These are phyloP conservation scores for Drosophila pandora DNA, from an alignment of 1,140 invertebrate genomes.

Conservation along the genomic window DNA sequence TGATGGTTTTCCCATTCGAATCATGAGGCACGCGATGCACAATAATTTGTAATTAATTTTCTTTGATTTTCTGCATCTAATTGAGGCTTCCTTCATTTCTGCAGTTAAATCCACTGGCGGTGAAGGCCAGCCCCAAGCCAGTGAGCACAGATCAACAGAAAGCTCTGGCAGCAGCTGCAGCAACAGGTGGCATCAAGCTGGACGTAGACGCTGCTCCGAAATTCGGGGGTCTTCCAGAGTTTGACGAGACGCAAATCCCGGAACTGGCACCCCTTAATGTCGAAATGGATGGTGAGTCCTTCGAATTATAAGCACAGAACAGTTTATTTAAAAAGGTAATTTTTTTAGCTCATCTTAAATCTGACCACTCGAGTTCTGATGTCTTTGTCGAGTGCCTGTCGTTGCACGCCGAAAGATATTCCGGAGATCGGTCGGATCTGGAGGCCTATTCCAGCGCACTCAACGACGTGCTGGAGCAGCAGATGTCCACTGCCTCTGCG, in stretches of 20 bases:
- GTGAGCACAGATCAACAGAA: conserved; percentile 59
- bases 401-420: conserved; percentile 44
- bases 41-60: conserved; percentile 49
- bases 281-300: conserved; percentile 53
- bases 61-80: conserved; percentile 31
- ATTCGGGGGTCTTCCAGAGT: conserved; percentile 60
- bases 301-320: too few relatives aligned
- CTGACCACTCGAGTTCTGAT: conserved; percentile 66
- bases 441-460: conserved; percentile 72
- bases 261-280: conserved; percentile 46
- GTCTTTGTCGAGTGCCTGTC: conserved; percentile 71
- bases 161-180: conserved; percentile 23
- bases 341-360: conserved; percentile 36
- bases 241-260: conserved; percentile 62
- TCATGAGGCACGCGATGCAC: conserved; percentile 61
- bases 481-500: conserved; percentile 35
- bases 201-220: conserved; percentile 17
- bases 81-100: conserved; percentile 9
- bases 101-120: conserved; percentile 63
- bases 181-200: conserved; percentile 20
- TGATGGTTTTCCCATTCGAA: conserved; percentile 26
- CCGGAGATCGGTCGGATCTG: conserved; percentile 54
- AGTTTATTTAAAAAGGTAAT: too few relatives aligned
- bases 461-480: conserved; percentile 60
- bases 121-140: conserved; percentile 51